These are phyloP conservation scores for Tachysurus vachellii DNA, from an alignment of 2,113 vertebrate genomes.

Conservation along the genomic window DNA sequence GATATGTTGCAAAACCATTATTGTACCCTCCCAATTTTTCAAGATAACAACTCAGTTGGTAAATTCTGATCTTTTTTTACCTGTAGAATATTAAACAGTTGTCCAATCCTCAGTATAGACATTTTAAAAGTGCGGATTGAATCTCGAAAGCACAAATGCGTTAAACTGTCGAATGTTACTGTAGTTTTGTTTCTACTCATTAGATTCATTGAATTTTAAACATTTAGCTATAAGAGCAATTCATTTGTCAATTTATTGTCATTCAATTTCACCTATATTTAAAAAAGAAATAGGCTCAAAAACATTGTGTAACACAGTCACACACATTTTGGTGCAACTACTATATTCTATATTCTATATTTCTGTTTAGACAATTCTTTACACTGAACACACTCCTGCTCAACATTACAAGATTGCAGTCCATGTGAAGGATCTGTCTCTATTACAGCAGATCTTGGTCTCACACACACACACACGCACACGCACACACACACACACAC, in stretches of 20 bases:
- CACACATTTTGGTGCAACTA: too few species aligned
- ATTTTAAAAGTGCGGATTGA: too few species aligned
- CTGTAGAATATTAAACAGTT: neutral
- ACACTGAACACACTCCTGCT: neutral
- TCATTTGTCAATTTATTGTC: too few species aligned
- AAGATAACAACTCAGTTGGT: neutral
- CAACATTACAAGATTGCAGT: neutral
- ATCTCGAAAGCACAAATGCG: neutral
- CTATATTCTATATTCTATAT: too few species aligned
- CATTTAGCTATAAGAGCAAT: too few species aligned
- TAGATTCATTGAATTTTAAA: too few species aligned
- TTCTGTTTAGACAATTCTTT: neutral
- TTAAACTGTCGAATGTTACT: neutral
- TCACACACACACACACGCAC: neutral
- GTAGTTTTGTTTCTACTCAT: neutral
- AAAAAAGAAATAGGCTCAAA: too few species aligned
- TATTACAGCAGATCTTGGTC: neutral
- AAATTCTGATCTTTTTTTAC: neutral
- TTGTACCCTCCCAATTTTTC: neutral
- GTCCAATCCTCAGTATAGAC: neutral
- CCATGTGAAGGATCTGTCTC: neutral
- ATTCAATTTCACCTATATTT: too few species aligned
- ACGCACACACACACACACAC: neutral
- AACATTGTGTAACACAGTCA: too few species aligned
- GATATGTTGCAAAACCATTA: neutral